These are phyloP conservation scores for Heterodera filipjevi DNA, from an alignment of 2,888 invertebrate species.

Conservation along the genomic window DNA sequence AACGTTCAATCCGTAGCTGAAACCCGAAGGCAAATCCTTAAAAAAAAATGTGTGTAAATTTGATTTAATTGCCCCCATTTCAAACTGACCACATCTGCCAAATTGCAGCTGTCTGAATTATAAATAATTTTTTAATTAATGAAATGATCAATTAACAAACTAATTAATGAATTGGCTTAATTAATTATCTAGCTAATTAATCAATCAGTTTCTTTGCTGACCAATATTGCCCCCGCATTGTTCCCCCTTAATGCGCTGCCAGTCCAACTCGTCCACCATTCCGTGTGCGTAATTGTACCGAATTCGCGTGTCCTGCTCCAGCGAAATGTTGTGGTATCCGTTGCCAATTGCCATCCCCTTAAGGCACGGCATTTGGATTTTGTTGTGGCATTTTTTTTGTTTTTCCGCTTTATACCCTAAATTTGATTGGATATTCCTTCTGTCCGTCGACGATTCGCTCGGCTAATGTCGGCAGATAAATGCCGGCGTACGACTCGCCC, in stretches of 20 bases:
- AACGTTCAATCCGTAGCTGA: conserved; percentile 21
- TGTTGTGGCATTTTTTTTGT: neutral
- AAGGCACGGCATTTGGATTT: neutral
- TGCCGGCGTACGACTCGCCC: conserved; percentile 69
- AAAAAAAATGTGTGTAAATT: neutral
- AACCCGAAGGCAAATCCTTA: conserved; percentile 26
- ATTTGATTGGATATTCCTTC: conserved; percentile 58
- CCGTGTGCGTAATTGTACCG: conserved; percentile 64
- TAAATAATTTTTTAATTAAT: neutral
- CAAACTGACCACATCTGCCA: conserved; percentile 22
- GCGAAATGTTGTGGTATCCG: conserved; percentile 60
- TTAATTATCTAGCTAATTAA: neutral
- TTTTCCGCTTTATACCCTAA: conserved; percentile 41
- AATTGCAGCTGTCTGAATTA: conserved; percentile 20
- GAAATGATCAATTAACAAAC: too few species aligned
- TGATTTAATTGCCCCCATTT: neutral
- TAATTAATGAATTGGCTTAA: neutral
- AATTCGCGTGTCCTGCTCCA: conserved; percentile 63
- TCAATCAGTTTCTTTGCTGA: neutral
- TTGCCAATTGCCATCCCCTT: conserved; percentile 65
- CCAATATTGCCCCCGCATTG: conserved; percentile 33
- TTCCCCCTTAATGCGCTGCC: conserved; percentile 43
- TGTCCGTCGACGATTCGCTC: conserved; percentile 65
- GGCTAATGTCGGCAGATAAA: conserved; percentile 69
- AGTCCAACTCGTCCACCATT: conserved; percentile 59